phyloP scores from a whole-genome alignment of 2,888 invertebrate species.

The Torymus auratus region DNA sequence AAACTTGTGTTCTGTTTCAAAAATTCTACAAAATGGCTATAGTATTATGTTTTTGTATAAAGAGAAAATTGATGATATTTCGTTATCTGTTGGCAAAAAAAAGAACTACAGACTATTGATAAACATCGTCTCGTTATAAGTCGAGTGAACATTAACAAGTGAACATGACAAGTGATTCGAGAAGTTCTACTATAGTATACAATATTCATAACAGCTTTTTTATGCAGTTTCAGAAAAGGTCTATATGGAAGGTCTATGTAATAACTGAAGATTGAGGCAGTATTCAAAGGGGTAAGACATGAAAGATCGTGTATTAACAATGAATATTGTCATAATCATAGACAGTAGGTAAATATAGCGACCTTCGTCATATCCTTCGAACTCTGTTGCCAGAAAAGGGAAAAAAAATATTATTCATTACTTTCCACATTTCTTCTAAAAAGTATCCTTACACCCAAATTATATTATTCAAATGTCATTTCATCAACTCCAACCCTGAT shows the following conservation, averaged over 20 bases:
- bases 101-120: conserved; percentile 4
- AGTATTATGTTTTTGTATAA: background rate
- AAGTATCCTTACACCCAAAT: background rate
- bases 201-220: conserved; percentile 17
- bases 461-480: too few relatives aligned
- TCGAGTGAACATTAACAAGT: background rate
- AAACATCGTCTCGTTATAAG: conserved; percentile 2
- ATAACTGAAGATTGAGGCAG: conserved; percentile 7
- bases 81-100: background rate
- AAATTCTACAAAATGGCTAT: conserved; percentile 13
- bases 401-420: conserved; percentile 57
- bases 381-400: conserved; percentile 71
- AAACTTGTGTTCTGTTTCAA: background rate
- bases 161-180: conserved; percentile 13
- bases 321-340: conserved; percentile 31
- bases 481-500: too few relatives aligned
- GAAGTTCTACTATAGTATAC: conserved; percentile 14
- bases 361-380: conserved; percentile 76
- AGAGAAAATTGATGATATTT: background rate
- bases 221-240: conserved; percentile 10
- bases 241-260: conserved; percentile 1
- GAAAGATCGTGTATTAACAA: conserved; percentile 34
- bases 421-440: conserved; percentile 13
- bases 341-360: conserved; percentile 63
- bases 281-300: conserved; percentile 37